Evolutionary conservation across 2,113 vertebrate species (phyloP).

Genomic region (Plectropomus leopardus): DNA sequence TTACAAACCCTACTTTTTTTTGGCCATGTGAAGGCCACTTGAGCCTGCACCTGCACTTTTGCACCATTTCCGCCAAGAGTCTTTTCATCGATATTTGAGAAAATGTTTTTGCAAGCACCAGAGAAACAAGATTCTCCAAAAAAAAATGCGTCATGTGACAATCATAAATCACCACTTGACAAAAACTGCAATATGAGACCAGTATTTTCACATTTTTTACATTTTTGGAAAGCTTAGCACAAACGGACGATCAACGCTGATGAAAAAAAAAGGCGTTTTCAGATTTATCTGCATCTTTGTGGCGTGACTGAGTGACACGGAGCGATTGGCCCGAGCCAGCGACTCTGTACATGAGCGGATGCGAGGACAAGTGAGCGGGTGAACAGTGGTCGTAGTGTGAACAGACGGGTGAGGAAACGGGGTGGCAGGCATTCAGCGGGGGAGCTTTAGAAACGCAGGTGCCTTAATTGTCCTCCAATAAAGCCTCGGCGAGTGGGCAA

Average conservation of each 20-base stretch:
- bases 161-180: slow-evolving; percentile 12
- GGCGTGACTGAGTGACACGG: slow-evolving; percentile 24
- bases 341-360: slow-evolving; percentile 43
- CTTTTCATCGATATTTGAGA: not conserved
- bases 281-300: slow-evolving; percentile 23
- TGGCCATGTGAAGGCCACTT: slow-evolving; percentile 1
- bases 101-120: not conserved
- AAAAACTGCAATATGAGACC: slow-evolving; percentile 3
- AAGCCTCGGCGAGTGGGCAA: slow-evolving; percentile 79
- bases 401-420: slow-evolving; percentile 73
- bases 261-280: not conserved
- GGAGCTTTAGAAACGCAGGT: slow-evolving; percentile 80
- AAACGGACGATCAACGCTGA: slow-evolving; percentile 1
- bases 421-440: slow-evolving; percentile 72
- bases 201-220: not conserved
- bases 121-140: not conserved
- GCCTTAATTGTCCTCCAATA: slow-evolving; percentile 82
- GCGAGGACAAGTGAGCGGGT: slow-evolving; percentile 43
- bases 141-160: not conserved
- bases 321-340: slow-evolving; percentile 24
- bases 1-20: slow-evolving; percentile 12
- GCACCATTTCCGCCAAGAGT: slow-evolving; percentile 10
- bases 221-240: slow-evolving; percentile 30
- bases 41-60: slow-evolving; percentile 41
- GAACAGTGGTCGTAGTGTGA: slow-evolving; percentile 57